Evolutionary conservation across 2,113 vertebrate species (phyloP).

Genomic region (Macrotus californicus): DNA sequence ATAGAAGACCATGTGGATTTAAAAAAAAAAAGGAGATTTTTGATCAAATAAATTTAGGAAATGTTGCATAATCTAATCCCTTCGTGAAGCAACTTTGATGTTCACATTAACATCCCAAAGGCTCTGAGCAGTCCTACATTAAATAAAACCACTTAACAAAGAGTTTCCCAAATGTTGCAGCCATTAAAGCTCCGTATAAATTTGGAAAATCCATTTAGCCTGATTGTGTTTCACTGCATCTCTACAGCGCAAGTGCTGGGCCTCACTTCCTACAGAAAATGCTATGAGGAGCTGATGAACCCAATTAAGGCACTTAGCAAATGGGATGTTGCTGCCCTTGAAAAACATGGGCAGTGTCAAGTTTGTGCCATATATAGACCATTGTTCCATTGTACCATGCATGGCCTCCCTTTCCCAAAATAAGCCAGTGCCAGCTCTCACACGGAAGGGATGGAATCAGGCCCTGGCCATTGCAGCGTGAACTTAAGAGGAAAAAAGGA

Average conservation of each 20-base stretch:
- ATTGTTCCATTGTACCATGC: not conserved
- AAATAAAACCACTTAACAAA: not conserved
- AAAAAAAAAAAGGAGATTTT: not conserved
- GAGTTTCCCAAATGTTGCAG: not conserved
- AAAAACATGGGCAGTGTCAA: not conserved
- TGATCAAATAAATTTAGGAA: slow-evolving; percentile 9
- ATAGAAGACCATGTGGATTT: not conserved
- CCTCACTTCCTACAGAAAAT: slow-evolving; percentile 19
- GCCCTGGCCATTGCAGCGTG: not conserved
- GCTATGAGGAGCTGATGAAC: not conserved
- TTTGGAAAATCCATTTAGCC: not conserved
- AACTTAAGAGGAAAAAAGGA: not conserved
- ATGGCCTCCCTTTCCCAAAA: not conserved
- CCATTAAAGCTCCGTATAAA: not conserved
- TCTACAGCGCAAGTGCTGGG: not conserved
- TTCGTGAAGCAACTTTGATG: not conserved
- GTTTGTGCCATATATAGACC: not conserved
- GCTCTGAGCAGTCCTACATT: not conserved
- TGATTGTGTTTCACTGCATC: not conserved
- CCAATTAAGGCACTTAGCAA: slow-evolving; percentile 26
- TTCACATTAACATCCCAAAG: slow-evolving; percentile 13
- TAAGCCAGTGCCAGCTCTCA: not conserved
- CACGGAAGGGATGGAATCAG: not conserved
- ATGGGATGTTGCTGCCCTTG: not conserved
- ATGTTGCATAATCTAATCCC: not conserved